phyloP scores from a whole-genome alignment of 2,113 vertebrate genomes.

The Oplegnathus fasciatus region DNA sequence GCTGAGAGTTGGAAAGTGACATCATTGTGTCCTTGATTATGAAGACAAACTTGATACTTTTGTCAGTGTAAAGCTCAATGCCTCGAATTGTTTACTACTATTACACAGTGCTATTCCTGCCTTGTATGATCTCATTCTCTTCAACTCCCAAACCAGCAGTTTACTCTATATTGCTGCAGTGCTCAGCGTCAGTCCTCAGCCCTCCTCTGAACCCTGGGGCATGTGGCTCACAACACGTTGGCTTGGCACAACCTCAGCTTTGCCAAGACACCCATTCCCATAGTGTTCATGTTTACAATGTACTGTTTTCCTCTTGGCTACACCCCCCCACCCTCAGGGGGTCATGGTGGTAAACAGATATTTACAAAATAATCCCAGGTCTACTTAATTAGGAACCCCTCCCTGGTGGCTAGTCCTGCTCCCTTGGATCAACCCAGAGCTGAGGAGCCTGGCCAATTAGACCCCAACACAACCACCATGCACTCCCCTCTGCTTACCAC shows the following conservation, averaged over 20 bases:
- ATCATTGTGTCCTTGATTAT: background rate
- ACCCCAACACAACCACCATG: constrained; percentile 28
- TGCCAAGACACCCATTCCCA: constrained; percentile 69
- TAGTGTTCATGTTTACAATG: constrained; percentile 79
- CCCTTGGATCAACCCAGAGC: constrained; percentile 67
- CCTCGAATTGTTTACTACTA: constrained; percentile 34
- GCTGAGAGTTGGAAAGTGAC: constrained; percentile 5
- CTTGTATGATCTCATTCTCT: constrained; percentile 30
- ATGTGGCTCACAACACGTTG: constrained; percentile 48
- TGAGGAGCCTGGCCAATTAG: constrained; percentile 72
- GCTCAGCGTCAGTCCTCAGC: constrained; percentile 18
- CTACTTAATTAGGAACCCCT: constrained; percentile 82
- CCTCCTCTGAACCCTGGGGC: constrained; percentile 48
- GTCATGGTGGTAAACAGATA: constrained; percentile 82
- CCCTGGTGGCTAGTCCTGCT: constrained; percentile 65
- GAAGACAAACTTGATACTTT: constrained; percentile 6
- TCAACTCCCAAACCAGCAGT: constrained; percentile 56
- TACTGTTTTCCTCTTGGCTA: constrained; percentile 71
- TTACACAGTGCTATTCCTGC: constrained; percentile 8
- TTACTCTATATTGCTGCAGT: constrained; percentile 40
- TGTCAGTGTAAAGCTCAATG: background rate
- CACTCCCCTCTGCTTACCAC: background rate
- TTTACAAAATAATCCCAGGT: constrained; percentile 88
- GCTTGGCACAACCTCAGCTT: constrained; percentile 53
- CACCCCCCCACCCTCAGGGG: constrained; percentile 41